phyloP scores from a whole-genome alignment of 64 coral and sea anemone genomes.

The Porites lutea region DNA sequence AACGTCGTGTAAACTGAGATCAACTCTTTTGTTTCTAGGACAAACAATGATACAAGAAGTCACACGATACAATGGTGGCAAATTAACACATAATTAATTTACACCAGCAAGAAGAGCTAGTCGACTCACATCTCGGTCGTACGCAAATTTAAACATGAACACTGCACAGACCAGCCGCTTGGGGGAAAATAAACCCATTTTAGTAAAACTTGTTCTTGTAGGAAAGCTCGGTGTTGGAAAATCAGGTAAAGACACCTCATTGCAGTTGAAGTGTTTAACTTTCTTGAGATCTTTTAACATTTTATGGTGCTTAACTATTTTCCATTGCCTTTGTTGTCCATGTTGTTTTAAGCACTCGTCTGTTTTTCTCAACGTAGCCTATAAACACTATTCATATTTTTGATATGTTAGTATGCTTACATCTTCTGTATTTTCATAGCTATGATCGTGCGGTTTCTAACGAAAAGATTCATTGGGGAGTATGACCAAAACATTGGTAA shows the following conservation, averaged over 20 bases:
- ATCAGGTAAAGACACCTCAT: constrained; percentile 35
- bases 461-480: constrained; percentile 85
- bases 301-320: constrained; percentile 9
- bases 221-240: constrained; percentile 79
- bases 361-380: not conserved
- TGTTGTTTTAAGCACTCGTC: not conserved
- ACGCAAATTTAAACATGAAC: constrained; percentile 8
- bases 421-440: constrained; percentile 9
- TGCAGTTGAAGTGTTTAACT: not conserved
- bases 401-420: not conserved
- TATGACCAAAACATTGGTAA: constrained; percentile 81
- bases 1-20: not conserved
- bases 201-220: constrained; percentile 60
- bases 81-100: not conserved
- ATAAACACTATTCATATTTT: not conserved
- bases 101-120: not conserved
- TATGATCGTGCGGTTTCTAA: constrained; percentile 78
- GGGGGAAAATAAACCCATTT: constrained; percentile 30
- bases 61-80: constrained; percentile 15
- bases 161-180: not conserved
- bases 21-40: not conserved
- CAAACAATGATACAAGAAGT: constrained; percentile 15
- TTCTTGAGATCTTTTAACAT: not conserved
- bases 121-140: not conserved
- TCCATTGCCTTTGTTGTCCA: not conserved